phyloP scores from a whole-genome alignment of 2,113 vertebrate genomes.

The Podiceps cristatus region DNA sequence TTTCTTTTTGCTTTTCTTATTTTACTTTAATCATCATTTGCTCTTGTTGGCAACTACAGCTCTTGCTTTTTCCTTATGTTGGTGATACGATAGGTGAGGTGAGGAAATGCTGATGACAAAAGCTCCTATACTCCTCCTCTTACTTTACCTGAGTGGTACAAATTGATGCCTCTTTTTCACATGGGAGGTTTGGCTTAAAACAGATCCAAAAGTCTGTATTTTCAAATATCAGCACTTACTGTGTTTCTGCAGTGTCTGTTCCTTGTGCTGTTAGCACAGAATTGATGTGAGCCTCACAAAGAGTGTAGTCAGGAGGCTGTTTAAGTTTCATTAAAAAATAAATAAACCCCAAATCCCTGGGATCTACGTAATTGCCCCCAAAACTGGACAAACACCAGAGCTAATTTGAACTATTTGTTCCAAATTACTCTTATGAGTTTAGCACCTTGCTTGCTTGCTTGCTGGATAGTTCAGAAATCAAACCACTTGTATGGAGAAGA shows the following conservation, averaged over 20 bases:
- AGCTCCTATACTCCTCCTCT: neutral
- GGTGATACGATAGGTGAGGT: neutral
- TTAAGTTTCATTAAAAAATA: slow-evolving; percentile 9
- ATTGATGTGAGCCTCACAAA: neutral
- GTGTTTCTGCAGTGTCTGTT: neutral
- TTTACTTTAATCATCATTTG: slow-evolving; percentile 17
- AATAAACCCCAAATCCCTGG: neutral
- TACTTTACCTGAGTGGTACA: neutral
- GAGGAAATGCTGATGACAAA: slow-evolving; percentile 15
- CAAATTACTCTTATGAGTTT: neutral
- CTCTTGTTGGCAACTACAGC: neutral
- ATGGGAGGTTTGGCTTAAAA: neutral
- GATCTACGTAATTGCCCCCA: neutral
- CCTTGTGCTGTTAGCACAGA: neutral
- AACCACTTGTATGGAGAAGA: neutral
- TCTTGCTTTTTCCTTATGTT: neutral
- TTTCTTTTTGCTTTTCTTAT: slow-evolving; percentile 33
- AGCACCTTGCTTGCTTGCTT: neutral
- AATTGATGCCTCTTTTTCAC: neutral
- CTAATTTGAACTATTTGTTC: slow-evolving; percentile 11
- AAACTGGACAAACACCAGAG: slow-evolving; percentile 14
- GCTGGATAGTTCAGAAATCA: neutral
- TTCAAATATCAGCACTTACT: neutral
- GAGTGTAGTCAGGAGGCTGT: neutral
- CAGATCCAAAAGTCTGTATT: neutral